phyloP scores from a whole-genome alignment of 2,888 invertebrate genomes.

The Pachycephus smyrnensis region DNA sequence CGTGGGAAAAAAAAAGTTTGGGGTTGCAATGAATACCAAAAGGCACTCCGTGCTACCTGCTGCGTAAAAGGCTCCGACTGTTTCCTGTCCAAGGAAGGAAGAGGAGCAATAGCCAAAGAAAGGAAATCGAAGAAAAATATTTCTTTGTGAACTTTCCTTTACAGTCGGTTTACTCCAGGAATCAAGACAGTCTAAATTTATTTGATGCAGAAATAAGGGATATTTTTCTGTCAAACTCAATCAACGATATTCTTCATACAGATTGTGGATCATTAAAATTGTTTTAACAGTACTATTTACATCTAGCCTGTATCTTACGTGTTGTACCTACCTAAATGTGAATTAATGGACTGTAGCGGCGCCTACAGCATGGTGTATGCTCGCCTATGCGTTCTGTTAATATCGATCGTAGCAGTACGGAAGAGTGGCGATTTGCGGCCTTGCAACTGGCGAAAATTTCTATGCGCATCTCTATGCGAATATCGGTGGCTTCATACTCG shows the following conservation, averaged over 20 bases:
- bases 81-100: slow-evolving; percentile 25
- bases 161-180: background rate
- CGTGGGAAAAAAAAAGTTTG: background rate
- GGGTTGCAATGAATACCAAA: slow-evolving; percentile 13
- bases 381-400: background rate
- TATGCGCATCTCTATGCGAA: background rate
- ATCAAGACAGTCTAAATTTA: background rate
- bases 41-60: slow-evolving; percentile 31
- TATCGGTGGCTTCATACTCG: background rate
- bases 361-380: background rate
- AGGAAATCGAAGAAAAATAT: background rate
- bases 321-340: background rate
- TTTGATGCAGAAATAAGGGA: background rate
- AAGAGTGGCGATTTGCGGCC: too few relatives aligned
- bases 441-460: background rate
- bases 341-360: background rate
- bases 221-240: background rate
- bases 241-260: background rate
- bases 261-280: background rate
- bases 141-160: background rate
- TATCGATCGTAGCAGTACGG: background rate
- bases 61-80: slow-evolving; percentile 24
- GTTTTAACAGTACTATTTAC: background rate
- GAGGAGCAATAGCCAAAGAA: background rate
- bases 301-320: background rate